Evolutionary conservation across 1,140 invertebrate genomes (phyloP), one percentile per base, ranked within the genome.

Genomic region (Chironomus tepperi): DNA sequence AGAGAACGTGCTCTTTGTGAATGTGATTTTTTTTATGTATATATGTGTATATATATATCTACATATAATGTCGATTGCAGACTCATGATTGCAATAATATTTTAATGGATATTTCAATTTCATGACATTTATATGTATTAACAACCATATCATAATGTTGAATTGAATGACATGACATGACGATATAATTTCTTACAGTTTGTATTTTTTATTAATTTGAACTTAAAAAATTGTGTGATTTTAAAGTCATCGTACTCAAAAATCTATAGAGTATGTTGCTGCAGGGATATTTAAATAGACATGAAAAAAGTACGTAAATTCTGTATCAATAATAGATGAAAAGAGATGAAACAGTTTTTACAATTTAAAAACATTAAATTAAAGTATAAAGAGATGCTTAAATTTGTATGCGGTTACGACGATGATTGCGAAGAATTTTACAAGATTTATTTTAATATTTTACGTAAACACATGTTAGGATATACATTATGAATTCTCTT

Each of bases 391-490:
- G 47, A 57, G 47, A 34, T 15, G 43, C 10, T n/a, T 12, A 57
- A 57, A 57, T 12, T n/a, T 57, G 47, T 57, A n/a, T 57, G 47
- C 47, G 47, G 47, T 57, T 57, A n/a, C n/a, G 47, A 57, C 12
- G 47, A 57, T 57, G n/a, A 57, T n/a, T n/a, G 47, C 12, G 47
- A 57, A 57, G n/a, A 57, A n/a, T 57, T 57, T 12, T 34, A 34
- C 24, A 34, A 57, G 47, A 57, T 57, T 57, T 70, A 70, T 70
- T 70, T 70, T 70, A 70, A 70, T 70, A 70, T 70, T 70, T 70
- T 19, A 70, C 8, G 19, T 21, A 70, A 70, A 70, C 65, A 70
- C 65, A 70, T 70, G 65, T 70, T 70, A 18, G 18, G 19, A 19
- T 70, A 21, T 18, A 21, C 65, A 70, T 70, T 70, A 70, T 19